Evolutionary conservation across 2,797 vertebrate genomes (phyloP).

Genomic region (Bradypodion ventrale): DNA sequence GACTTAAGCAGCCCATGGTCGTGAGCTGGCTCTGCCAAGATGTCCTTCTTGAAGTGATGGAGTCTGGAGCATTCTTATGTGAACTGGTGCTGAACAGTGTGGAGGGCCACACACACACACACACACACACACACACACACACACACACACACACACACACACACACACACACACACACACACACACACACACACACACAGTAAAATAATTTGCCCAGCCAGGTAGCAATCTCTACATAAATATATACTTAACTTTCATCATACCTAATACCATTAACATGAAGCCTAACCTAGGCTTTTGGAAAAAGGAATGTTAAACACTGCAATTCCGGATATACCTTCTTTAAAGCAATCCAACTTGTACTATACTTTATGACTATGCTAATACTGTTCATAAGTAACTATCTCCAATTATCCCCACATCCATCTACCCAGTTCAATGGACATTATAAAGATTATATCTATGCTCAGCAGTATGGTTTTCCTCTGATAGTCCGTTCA

Average conservation of each 20-base stretch:
- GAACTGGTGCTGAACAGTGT: background rate
- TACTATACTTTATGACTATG: background rate
- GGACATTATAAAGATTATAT: slow-evolving; percentile 71
- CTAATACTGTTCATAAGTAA: slow-evolving; percentile 28
- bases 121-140: no score
- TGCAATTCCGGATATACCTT: background rate
- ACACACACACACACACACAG: no score
- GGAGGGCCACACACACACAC: no score
- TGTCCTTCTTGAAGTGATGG: background rate
- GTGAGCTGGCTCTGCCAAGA: background rate
- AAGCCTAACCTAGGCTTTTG: background rate
- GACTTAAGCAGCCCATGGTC: background rate
- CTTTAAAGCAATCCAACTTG: background rate
- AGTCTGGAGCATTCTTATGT: background rate
- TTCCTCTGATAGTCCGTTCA: slow-evolving; percentile 67
- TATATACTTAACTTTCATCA: background rate
- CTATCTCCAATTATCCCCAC: slow-evolving; percentile 37
- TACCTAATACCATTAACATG: background rate
- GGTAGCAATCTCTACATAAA: background rate
- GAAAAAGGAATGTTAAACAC: background rate
- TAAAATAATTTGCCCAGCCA: no score
- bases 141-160: no score
- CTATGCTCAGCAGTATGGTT: slow-evolving; percentile 60
- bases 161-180: no score
- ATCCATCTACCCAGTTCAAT: slow-evolving; percentile 29